Conservation (phyloP, 2,888 invertebrate species). For the Thymelicus lineola region DNA sequence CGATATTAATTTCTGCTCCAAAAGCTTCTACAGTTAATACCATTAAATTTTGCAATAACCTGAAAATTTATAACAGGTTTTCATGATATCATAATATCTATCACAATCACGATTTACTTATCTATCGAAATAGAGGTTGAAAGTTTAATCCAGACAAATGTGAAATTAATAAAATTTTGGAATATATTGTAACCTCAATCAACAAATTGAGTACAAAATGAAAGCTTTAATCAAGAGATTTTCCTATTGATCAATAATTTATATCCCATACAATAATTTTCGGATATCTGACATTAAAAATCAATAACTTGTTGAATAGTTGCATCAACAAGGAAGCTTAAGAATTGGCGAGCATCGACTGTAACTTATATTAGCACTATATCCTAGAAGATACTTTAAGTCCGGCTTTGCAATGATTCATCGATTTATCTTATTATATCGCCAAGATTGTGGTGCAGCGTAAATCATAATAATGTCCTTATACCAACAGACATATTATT, state of each 20-base stretch:
- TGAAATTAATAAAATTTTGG: too few relatives aligned
- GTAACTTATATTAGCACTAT: slow-evolving; percentile 2
- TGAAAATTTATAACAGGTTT: too few relatives aligned
- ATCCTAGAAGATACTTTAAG: not conserved
- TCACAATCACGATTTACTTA: too few relatives aligned
- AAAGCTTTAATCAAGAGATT: too few relatives aligned
- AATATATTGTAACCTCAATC: too few relatives aligned
- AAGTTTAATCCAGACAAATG: too few relatives aligned
- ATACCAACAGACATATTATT: not conserved
- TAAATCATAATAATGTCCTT: not conserved
- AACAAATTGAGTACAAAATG: too few relatives aligned
- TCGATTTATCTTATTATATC: slow-evolving; percentile 2
- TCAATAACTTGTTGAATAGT: not conserved
- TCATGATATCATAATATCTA: too few relatives aligned
- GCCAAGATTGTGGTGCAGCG: not conserved
- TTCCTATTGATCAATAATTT: too few relatives aligned
- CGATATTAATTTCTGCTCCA: slow-evolving; percentile 19
- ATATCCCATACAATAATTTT: too few relatives aligned
- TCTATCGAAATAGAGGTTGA: too few relatives aligned
- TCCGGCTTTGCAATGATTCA: not conserved
- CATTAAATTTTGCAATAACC: not conserved
- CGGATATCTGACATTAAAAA: too few relatives aligned
- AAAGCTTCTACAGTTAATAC: not conserved
- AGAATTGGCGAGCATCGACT: not conserved
- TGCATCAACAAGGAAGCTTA: slow-evolving; percentile 3